A percentile compares a stretch with the other conserved stretches of the same genome.
phyloP scores from a whole-genome alignment of 1,140 invertebrate species.

The Thaumetopoea pityocampa region DNA sequence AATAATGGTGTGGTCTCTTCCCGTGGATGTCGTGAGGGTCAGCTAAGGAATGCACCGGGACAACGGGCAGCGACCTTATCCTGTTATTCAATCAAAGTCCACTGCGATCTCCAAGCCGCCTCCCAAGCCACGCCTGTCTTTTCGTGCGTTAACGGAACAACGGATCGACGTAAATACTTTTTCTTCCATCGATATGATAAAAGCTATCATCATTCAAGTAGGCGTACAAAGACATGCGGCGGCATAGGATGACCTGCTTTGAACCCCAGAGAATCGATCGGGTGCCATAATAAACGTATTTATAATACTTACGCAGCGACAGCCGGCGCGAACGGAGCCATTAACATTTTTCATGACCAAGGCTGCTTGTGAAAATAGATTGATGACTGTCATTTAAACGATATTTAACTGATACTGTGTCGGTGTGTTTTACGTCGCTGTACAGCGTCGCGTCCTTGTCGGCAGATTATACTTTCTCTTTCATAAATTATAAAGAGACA shows the following conservation, averaged over 20 bases:
- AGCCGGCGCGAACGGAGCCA: constrained; percentile 9
- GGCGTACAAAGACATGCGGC: constrained; percentile 2
- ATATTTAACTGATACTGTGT: constrained; percentile 11
- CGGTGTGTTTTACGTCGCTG: constrained; percentile 2
- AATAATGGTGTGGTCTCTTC: too few species aligned
- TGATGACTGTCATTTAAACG: constrained; percentile 10
- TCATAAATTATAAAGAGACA: too few species aligned
- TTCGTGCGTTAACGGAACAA: too few species aligned
- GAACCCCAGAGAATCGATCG: constrained; percentile 19
- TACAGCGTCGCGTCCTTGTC: too few species aligned
- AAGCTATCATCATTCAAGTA: constrained; percentile 9
- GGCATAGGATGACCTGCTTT: constrained; percentile 11
- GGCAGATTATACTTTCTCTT: too few species aligned
- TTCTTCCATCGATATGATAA: background rate
- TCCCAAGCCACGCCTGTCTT: too few species aligned
- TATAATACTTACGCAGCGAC: constrained; percentile 13
- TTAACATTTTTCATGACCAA: constrained; percentile 26
- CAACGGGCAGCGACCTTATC: too few species aligned
- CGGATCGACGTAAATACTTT: too few species aligned
- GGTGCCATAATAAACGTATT: constrained; percentile 21
- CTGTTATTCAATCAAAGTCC: too few species aligned
- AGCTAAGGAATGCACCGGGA: too few species aligned
- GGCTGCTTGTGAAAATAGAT: constrained; percentile 14
- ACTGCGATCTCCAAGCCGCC: too few species aligned
- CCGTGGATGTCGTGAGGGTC: too few species aligned